Base-by-base conservation (phyloP, 2,113 vertebrate species). In the Chloropsis hardwickii region DNA sequence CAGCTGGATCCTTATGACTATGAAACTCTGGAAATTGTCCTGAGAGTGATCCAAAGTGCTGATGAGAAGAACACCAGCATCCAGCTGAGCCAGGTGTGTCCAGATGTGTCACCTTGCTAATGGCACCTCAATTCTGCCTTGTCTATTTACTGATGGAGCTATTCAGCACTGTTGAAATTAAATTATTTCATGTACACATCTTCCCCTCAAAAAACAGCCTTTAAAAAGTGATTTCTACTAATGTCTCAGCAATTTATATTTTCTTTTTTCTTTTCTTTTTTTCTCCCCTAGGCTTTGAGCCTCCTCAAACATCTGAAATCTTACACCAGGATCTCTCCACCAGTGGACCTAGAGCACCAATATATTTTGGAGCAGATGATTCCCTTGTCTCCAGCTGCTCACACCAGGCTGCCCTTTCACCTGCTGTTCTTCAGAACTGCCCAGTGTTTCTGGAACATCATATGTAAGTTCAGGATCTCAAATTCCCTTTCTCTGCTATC, bases 1-100 rank as follows among this genome's bases (percentile, higher is more conserved):
- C 97, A 99, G 99, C 98, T 99, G 94, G 99, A 99, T 95, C 99
- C 99, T 11, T 99, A 99, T 83, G 98, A 99, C 92, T 99, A 99
- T 24, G 99, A 99, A 97, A 98, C 98, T 94, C 98, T 99, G 47
- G 99, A 99, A 95, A 97, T 98, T 45, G 96, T 99, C 86, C 97
- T 99, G 79, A 98, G 98, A 92, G 98, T 99, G 89, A 98, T 99
- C 40, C 98, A 99, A 92, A 98, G 95, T 67, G 98, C 98, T 10
- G 98, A 99, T 83, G 99, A 99, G 62, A 98, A 97, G 77, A 98
- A 98, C 80, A 95, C 97, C 37, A 97, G 90, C 84, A 98, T 99
- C 88, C 98, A 98, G 6, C 77, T 99, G 39, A 98, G 94, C 92
- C 98, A 99, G 99, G 99, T 99, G 92, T 35, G 70, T 62, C 56